Percentiles rank a stretch among this genome's conserved stretches.
Conservation (phyloP, 2,113 vertebrate genomes). For the Orthochromis indermauri region DNA sequence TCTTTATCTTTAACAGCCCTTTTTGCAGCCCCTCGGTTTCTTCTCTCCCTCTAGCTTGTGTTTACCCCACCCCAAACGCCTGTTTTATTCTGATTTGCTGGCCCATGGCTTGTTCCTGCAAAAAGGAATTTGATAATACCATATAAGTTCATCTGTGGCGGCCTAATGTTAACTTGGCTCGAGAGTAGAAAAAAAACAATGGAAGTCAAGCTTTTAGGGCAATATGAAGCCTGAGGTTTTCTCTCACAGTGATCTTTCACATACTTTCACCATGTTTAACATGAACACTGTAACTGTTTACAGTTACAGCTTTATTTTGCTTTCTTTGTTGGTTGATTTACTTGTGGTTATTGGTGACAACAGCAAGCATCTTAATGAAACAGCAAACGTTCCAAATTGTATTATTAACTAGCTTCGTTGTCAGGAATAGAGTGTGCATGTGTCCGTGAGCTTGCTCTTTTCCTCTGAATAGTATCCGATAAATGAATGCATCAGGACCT, state of each 20-base stretch:
- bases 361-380: neutral
- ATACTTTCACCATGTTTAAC: neutral
- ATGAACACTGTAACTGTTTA: neutral
- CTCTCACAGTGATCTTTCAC: neutral
- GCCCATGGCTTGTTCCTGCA: neutral
- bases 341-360: neutral
- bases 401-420: neutral
- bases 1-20: neutral
- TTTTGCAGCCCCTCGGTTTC: neutral
- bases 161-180: neutral
- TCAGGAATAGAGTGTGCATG: neutral
- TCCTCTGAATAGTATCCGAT: neutral
- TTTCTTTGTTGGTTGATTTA: neutral
- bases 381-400: neutral
- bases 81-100: neutral
- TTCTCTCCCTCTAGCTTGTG: neutral
- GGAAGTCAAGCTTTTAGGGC: neutral
- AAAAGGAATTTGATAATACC: neutral
- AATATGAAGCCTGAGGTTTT: neutral
- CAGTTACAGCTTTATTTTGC: neutral
- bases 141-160: neutral
- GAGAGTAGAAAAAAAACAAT: neutral
- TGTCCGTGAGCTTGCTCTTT: neutral
- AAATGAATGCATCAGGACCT: neutral
- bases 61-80: neutral